These are phyloP conservation scores for Lepisosteus oculatus DNA, from an alignment of 2,113 vertebrate genomes.

Conservation along the genomic window DNA sequence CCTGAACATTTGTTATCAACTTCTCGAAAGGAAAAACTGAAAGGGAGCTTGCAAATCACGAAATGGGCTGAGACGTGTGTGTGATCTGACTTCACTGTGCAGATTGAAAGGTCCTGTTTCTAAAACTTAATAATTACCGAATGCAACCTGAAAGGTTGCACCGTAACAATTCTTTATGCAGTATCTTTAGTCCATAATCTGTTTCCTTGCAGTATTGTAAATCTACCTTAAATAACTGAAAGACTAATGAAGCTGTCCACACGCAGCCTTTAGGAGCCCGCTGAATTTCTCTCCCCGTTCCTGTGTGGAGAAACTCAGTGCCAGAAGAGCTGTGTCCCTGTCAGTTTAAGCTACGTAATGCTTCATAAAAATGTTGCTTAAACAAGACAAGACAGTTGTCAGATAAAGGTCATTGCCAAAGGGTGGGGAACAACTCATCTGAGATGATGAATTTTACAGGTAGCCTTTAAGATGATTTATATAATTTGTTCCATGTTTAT, in stretches of 20 bases:
- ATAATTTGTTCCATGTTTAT: background rate
- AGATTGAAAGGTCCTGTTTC: too few species aligned
- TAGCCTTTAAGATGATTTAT: background rate
- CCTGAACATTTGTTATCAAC: too few species aligned
- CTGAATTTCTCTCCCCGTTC: background rate
- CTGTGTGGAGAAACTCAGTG: conserved; percentile 3
- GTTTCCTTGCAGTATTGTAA: background rate
- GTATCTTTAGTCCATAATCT: too few species aligned
- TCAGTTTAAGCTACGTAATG: background rate
- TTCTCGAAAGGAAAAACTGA: too few species aligned
- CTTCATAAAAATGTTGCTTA: background rate
- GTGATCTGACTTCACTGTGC: too few species aligned
- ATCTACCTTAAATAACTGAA: background rate
- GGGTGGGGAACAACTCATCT: background rate
- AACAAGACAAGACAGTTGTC: conserved; percentile 14
- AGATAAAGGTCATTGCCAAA: conserved; percentile 11
- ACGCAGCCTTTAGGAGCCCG: background rate
- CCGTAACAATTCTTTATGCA: too few species aligned
- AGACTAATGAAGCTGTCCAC: background rate
- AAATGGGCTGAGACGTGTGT: too few species aligned
- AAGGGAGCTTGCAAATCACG: too few species aligned
- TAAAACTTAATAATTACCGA: too few species aligned
- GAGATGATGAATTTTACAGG: background rate
- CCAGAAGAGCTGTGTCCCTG: background rate
- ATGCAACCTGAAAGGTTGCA: too few species aligned